A percentile compares a stretch with the other conserved stretches of the same genome.
Conservation (phyloP, 2,113 vertebrate species). For the Triplophysa tibetana region DNA sequence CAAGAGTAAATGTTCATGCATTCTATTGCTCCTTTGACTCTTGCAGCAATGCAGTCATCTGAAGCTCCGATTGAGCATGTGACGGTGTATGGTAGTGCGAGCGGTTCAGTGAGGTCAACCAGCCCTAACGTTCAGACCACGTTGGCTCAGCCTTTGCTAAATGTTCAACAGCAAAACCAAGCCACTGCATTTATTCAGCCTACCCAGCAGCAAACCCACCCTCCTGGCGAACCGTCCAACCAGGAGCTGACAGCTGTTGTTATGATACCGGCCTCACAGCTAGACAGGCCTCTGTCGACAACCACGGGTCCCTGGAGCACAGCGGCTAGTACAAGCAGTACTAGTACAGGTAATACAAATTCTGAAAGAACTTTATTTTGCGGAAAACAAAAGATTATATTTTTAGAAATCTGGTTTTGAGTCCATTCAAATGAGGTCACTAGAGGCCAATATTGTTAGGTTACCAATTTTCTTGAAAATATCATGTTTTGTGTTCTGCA, state of each 20-base stretch:
- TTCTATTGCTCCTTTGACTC: background rate
- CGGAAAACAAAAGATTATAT: background rate
- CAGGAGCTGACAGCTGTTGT: conserved; percentile 80
- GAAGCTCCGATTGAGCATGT: conserved; percentile 93
- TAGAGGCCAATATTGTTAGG: too few species aligned
- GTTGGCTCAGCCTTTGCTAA: conserved; percentile 83
- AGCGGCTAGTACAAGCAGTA: conserved; percentile 16
- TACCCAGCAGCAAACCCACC: conserved; percentile 91
- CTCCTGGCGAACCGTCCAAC: conserved; percentile 82
- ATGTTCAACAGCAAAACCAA: conserved; percentile 85
- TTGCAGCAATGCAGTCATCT: conserved; percentile 84
- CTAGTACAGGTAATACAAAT: conserved; percentile 9
- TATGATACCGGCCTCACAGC: conserved; percentile 82
- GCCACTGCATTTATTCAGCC: conserved; percentile 97
- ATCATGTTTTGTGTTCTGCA: too few species aligned
- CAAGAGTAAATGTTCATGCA: background rate
- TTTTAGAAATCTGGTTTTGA: too few species aligned
- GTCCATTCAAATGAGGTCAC: too few species aligned
- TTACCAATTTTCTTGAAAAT: too few species aligned
- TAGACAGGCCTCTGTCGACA: conserved; percentile 87
- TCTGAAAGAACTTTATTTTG: background rate
- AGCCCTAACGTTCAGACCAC: conserved; percentile 94
- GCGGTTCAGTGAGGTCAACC: conserved; percentile 94
- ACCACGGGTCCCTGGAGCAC: conserved; percentile 84
- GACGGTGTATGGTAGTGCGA: conserved; percentile 90